Percentiles rank a stretch among this genome's conserved stretches.
phyloP scores from a whole-genome alignment of 2,888 invertebrate genomes.

The Acanthosepion esculentum region DNA sequence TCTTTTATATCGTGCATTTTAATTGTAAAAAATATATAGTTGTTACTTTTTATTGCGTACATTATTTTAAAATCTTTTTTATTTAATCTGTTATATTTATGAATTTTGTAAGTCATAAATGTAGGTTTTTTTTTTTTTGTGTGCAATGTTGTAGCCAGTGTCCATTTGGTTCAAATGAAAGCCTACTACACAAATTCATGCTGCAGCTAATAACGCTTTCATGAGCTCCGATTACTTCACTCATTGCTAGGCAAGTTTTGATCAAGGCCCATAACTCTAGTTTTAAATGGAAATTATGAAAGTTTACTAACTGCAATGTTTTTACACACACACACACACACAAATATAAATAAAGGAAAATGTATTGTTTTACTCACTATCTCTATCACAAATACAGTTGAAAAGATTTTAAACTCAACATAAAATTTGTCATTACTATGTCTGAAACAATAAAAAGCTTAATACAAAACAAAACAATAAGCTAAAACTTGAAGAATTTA shows the following conservation, averaged over 20 bases:
- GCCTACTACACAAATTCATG: not conserved
- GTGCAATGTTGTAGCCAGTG: slow-evolving; percentile 10
- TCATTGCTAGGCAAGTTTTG: not conserved
- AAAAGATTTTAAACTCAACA: too few relatives aligned
- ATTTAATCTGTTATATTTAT: not conserved
- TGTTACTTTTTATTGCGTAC: not conserved
- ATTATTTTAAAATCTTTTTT: too few relatives aligned
- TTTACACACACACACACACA: too few relatives aligned
- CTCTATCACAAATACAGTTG: too few relatives aligned
- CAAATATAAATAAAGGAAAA: too few relatives aligned
- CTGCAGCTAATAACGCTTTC: not conserved
- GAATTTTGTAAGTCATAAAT: not conserved
- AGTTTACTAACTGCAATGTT: too few relatives aligned
- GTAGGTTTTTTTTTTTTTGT: not conserved
- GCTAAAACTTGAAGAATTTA: too few relatives aligned
- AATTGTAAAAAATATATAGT: not conserved
- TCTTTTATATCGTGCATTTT: not conserved
- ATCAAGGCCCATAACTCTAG: slow-evolving; percentile 33
- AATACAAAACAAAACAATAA: too few relatives aligned
- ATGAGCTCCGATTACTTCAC: not conserved
- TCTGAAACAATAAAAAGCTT: too few relatives aligned
- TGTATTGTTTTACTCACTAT: too few relatives aligned
- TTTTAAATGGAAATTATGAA: not conserved
- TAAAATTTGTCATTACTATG: too few relatives aligned
- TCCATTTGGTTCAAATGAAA: not conserved